phyloP scores from a whole-genome alignment of 2,888 invertebrate genomes.

The Myathropa florea region DNA sequence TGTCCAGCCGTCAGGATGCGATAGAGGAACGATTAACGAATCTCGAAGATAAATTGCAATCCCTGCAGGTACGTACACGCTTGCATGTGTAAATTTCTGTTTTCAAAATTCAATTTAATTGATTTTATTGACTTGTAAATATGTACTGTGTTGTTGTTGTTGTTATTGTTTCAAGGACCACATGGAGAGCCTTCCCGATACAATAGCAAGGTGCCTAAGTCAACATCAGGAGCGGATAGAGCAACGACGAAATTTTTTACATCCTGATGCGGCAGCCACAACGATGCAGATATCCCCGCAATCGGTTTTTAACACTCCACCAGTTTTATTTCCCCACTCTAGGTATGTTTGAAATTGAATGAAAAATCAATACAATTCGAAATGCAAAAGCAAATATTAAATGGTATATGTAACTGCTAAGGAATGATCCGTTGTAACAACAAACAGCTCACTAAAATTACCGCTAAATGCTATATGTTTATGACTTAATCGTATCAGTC shows the following conservation, averaged over 20 bases:
- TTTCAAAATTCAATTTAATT: neutral
- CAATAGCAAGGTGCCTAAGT: constrained; percentile 88
- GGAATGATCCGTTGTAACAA: neutral
- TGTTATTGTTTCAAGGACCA: constrained; percentile 83
- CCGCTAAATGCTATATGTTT: neutral
- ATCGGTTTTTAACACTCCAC: constrained; percentile 81
- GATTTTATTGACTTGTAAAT: constrained; percentile 34
- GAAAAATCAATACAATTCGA: no score
- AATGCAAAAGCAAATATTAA: neutral
- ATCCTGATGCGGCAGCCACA: constrained; percentile 91
- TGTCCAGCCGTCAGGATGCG: constrained; percentile 96
- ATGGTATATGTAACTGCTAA: neutral
- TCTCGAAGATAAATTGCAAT: constrained; percentile 94
- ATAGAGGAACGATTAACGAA: constrained; percentile 95
- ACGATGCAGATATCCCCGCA: constrained; percentile 82
- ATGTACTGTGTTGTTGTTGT: no score
- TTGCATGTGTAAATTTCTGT: neutral
- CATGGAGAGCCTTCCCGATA: constrained; percentile 91
- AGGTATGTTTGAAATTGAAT: constrained; percentile 80
- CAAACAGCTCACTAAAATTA: neutral
- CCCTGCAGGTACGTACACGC: constrained; percentile 86
- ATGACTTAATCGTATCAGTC: neutral
- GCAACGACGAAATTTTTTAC: constrained; percentile 91
- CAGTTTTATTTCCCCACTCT: constrained; percentile 83
- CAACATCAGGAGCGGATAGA: constrained; percentile 91